Percentiles rank a stretch among this genome's conserved stretches.
Conservation (phyloP, 2,113 vertebrate genomes). For the Corvus moneduloides region DNA sequence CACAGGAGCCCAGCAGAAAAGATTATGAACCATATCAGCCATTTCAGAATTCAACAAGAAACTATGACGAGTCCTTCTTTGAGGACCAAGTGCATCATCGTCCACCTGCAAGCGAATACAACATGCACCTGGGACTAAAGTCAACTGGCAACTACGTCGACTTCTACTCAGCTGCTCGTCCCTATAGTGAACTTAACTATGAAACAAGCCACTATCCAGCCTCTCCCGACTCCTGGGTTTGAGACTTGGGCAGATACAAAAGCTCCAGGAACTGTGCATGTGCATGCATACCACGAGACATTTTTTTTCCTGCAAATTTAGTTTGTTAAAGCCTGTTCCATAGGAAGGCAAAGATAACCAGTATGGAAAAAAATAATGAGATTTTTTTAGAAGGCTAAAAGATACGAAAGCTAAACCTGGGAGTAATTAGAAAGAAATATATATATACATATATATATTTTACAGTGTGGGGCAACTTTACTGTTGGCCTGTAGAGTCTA, state of each 20-base stretch:
- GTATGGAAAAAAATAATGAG: conserved; percentile 64
- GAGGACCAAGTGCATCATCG: conserved; percentile 89
- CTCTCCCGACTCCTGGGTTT: conserved; percentile 99
- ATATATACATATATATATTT: conserved; percentile 59
- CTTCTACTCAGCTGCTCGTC: conserved; percentile 99
- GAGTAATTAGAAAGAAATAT: conserved; percentile 71
- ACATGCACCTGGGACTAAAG: conserved; percentile 99
- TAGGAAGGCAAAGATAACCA: conserved; percentile 78
- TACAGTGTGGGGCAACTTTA: conserved; percentile 47
- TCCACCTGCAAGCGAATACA: conserved; percentile 89
- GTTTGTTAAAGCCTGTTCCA: conserved; percentile 86
- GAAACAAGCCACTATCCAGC: conserved; percentile 99
- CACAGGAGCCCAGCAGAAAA: conserved; percentile 91
- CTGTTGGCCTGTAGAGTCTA: conserved; percentile 61
- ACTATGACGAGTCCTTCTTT: conserved; percentile 92
- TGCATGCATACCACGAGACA: conserved; percentile 94
- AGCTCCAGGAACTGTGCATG: conserved; percentile 89
- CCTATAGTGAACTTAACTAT: conserved; percentile 99
- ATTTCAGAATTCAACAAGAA: conserved; percentile 92
- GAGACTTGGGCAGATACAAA: conserved; percentile 66
- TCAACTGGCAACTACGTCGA: conserved; percentile 99
- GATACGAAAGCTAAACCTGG: conserved; percentile 59
- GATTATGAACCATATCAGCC: conserved; percentile 95
- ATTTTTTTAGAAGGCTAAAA: conserved; percentile 70
- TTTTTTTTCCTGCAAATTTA: conserved; percentile 83